phyloP scores from a whole-genome alignment of 1,140 invertebrate species.

The Zaprionus taronus region DNA sequence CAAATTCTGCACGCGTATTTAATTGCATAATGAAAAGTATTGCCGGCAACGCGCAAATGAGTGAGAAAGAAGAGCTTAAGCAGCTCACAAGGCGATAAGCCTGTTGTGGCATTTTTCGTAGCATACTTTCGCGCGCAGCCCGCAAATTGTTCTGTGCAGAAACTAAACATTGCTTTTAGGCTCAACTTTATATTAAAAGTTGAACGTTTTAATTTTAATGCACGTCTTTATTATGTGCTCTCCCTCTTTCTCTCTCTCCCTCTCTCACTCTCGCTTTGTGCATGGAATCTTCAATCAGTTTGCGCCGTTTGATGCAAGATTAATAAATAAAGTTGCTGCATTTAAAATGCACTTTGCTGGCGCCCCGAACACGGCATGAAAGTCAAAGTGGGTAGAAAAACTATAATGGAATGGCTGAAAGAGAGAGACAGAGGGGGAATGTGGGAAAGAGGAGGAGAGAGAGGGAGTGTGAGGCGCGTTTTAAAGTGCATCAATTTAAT shows the following conservation, averaged over 20 bases:
- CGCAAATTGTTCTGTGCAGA: no score
- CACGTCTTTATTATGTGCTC: background rate
- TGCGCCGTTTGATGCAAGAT: slow-evolving; percentile 56
- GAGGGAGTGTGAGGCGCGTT: slow-evolving; percentile 1
- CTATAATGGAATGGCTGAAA: background rate
- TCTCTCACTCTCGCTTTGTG: background rate
- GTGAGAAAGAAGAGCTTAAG: no score
- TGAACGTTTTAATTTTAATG: background rate
- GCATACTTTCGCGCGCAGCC: no score
- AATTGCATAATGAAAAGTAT: slow-evolving; percentile 2
- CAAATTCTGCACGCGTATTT: background rate
- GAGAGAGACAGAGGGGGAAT: slow-evolving; percentile 20
- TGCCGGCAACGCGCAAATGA: background rate
- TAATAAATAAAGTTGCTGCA: slow-evolving; percentile 64
- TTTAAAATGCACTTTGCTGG: slow-evolving; percentile 78
- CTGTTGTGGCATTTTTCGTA: no score
- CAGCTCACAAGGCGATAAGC: no score
- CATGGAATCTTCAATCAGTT: slow-evolving; percentile 8
- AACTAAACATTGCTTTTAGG: background rate
- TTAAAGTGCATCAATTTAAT: slow-evolving; percentile 79
- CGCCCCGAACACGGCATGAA: slow-evolving; percentile 13
- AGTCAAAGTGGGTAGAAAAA: background rate
- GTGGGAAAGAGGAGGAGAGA: background rate
- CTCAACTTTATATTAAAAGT: background rate
- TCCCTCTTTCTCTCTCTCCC: background rate